These are phyloP conservation scores for Drosophila bocki DNA, from an alignment of 1,140 invertebrate genomes.

Conservation along the genomic window DNA sequence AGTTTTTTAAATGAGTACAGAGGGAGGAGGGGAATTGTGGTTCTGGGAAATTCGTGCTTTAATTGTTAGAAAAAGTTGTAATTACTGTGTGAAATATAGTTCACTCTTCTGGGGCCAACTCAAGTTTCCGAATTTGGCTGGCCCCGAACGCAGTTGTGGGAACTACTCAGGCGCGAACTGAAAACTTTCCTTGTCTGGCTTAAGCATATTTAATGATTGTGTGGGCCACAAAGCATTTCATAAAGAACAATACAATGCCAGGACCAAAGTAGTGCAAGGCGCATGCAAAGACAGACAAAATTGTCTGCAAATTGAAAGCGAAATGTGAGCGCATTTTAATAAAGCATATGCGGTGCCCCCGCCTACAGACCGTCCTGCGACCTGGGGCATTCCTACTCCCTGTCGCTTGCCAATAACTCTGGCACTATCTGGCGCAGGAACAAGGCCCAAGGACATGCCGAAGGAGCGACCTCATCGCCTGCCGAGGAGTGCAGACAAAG, in stretches of 20 bases:
- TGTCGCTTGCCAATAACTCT: constrained; percentile 72
- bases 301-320: constrained; percentile 79
- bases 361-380: background rate
- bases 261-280: constrained; percentile 14
- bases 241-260: constrained; percentile 43
- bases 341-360: constrained; percentile 73
- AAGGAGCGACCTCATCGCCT: constrained; percentile 34
- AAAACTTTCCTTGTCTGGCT: constrained; percentile 40
- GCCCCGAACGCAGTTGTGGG: constrained; percentile 18
- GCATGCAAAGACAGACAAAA: constrained; percentile 42
- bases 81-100: constrained; percentile 37
- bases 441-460: constrained; percentile 4
- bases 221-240: constrained; percentile 36
- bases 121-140: constrained; percentile 14
- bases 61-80: constrained; percentile 46
- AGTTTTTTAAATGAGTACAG: constrained; percentile 31
- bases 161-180: constrained; percentile 33
- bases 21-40: background rate
- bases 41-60: constrained; percentile 18
- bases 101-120: constrained; percentile 14
- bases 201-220: constrained; percentile 64
- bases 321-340: constrained; percentile 77
- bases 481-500: constrained; percentile 74
- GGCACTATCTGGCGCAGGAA: constrained; percentile 67
- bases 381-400: constrained; percentile 30